Percentiles rank a stretch among this genome's conserved stretches.
phyloP scores from a whole-genome alignment of 1,140 invertebrate species.

The Leptinotarsa texana region DNA sequence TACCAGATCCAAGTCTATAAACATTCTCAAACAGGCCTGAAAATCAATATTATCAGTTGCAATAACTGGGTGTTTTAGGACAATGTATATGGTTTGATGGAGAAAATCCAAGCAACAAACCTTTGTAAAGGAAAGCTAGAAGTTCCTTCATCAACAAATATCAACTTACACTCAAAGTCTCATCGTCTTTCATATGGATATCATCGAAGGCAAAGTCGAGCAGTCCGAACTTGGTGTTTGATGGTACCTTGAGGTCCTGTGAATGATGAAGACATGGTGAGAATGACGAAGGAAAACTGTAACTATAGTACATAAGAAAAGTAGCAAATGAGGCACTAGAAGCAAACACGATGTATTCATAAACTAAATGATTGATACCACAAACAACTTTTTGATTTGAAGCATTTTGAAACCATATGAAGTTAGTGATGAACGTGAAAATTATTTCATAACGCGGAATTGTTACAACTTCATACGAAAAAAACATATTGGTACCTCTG shows the following conservation, averaged over 20 bases:
- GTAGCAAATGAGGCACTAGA: too few relatives aligned
- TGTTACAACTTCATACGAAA: too few relatives aligned
- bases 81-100: not conserved
- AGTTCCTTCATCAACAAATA: not conserved
- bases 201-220: constrained; percentile 89
- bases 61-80: constrained; percentile 10
- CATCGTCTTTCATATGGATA: constrained; percentile 80
- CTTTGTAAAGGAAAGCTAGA: not conserved
- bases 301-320: not conserved
- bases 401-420: too few relatives aligned
- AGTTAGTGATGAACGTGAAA: too few relatives aligned
- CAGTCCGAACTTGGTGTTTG: constrained; percentile 78
- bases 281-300: not conserved
- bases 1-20: constrained; percentile 87
- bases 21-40: constrained; percentile 86
- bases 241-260: constrained; percentile 70
- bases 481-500: too few relatives aligned
- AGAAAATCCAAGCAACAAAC: not conserved
- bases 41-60: constrained; percentile 29
- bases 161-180: constrained; percentile 72
- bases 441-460: too few relatives aligned
- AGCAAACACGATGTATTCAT: too few relatives aligned
- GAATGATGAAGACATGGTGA: not conserved
- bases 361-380: too few relatives aligned
- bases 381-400: too few relatives aligned